Evolutionary conservation across 1,140 invertebrate genomes (phyloP), one percentile per base, ranked within the genome.

Genomic region (Sipha flava): DNA sequence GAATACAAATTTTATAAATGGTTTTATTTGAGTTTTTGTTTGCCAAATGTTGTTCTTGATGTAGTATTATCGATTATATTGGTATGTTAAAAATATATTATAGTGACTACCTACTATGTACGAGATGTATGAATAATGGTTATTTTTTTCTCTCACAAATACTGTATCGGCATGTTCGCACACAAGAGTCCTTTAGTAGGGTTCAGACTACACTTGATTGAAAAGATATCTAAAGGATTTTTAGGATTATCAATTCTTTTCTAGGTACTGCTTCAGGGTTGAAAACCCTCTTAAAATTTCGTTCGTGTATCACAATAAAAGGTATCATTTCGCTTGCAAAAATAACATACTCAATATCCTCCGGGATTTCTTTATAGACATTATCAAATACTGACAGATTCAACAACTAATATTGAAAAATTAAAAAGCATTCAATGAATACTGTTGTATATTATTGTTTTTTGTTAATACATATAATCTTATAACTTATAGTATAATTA

Each of bases 181-280:
- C 12, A 26, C 16, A 45, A 68, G 21, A 21, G 23, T 26, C 23
- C 40, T 40, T 68, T 45, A 2, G 14, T 68, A 43, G 37, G 62
- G 23, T n/a, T 21, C 62, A 4, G 21, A n/a, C 23, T 45, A 45
- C 64, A 68, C 40, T 68, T 68, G 64, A 68, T 68, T 68, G 64
- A 68, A 68, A 64, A 68, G 64, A 45, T 26, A 43, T 68, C 64
- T 18, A 68, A 68, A 45, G 64, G 64, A 68, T 45, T 68, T 45
- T 9, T 29, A 40, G 40, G 37, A 45, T 23, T 16, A 12, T 21
- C 18, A 9, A 43, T 23, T 14, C 34, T 37, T 64, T 64, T 64
- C 62, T 18, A 49, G n/a, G 47, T 49, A n/a, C 5, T 14, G 18
- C 16, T 23, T 45, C 64, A 16, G 64, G 21, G 18, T 68, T 45